Evolutionary conservation across 2,113 vertebrate species (phyloP).

Genomic region (Aptenodytes patagonicus): DNA sequence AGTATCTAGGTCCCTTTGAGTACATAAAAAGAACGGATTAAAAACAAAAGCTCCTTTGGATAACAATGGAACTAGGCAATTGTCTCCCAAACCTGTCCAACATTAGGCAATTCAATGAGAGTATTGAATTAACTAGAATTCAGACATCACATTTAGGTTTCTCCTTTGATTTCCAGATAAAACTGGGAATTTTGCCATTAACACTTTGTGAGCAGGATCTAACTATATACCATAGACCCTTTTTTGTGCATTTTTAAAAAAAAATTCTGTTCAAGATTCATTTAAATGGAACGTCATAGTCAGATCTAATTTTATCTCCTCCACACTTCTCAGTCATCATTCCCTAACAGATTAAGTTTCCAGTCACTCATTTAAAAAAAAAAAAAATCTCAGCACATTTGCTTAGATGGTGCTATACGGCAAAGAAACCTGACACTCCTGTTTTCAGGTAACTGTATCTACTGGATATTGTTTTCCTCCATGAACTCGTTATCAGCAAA

Average conservation of each 20-base stretch:
- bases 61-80: neutral
- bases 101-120: neutral
- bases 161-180: neutral
- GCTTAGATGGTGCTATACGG: neutral
- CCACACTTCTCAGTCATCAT: neutral
- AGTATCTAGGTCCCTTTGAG: neutral
- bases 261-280: neutral
- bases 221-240: fast-evolving
- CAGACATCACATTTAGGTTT: neutral
- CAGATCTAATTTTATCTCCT: neutral
- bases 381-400: neutral
- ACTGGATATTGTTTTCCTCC: neutral
- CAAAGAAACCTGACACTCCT: neutral
- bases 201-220: neutral
- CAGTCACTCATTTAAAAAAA: neutral
- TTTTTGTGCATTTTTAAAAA: neutral
- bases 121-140: neutral
- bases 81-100: neutral
- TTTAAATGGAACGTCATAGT: neutral
- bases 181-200: neutral
- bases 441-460: neutral
- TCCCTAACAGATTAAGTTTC: neutral
- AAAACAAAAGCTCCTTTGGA: neutral
- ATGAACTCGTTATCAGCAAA: neutral
- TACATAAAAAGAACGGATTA: neutral